Conservation (phyloP, 2,113 vertebrate species). For the Cryptomyrus ogoouensis region DNA sequence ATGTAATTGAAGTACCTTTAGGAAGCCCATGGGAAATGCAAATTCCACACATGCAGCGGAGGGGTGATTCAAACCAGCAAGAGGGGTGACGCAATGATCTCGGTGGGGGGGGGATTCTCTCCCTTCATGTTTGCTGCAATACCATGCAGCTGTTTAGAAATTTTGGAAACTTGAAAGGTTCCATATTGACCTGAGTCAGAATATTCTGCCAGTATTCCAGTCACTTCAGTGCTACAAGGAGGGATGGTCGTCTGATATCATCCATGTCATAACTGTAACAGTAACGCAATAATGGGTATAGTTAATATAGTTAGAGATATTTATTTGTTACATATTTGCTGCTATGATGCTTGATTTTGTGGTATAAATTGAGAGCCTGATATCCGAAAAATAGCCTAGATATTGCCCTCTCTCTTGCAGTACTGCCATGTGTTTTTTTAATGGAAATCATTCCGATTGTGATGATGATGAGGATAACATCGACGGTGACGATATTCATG, state of each 20-base stretch:
- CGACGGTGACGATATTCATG: constrained; percentile 54
- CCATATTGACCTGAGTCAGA: neutral
- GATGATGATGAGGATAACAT: constrained; percentile 26
- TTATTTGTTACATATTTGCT: constrained; percentile 18
- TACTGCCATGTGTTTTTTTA: constrained; percentile 45
- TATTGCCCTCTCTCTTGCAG: constrained; percentile 42
- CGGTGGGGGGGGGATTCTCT: no score
- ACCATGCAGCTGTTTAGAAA: neutral
- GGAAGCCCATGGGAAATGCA: neutral
- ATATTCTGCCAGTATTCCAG: neutral
- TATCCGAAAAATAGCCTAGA: constrained; percentile 24
- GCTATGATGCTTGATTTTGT: constrained; percentile 27
- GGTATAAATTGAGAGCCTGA: constrained; percentile 34
- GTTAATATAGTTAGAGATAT: neutral
- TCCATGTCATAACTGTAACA: neutral
- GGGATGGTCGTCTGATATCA: neutral
- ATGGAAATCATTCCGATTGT: constrained; percentile 22
- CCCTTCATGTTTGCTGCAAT: neutral
- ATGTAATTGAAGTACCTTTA: neutral
- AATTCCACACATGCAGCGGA: neutral
- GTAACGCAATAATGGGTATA: neutral
- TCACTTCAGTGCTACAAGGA: neutral
- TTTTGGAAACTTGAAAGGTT: neutral
- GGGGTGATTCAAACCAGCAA: neutral
- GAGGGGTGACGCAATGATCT: neutral